A percentile compares a stretch with the other conserved stretches of the same genome.
phyloP scores from a whole-genome alignment of 2,888 invertebrate genomes.

The Globia sparganii region DNA sequence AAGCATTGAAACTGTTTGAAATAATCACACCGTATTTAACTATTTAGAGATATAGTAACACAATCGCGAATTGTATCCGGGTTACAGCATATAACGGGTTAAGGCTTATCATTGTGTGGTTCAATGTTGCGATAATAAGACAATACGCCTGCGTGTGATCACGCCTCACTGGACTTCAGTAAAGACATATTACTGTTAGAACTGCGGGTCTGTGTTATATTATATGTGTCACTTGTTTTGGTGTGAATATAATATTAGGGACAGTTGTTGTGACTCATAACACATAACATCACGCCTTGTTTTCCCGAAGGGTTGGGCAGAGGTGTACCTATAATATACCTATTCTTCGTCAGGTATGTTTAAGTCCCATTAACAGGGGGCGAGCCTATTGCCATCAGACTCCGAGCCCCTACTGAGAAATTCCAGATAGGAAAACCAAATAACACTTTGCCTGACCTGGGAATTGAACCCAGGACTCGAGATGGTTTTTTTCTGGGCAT shows the following conservation, averaged over 20 bases:
- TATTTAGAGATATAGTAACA: conserved; percentile 19
- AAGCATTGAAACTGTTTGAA: neutral
- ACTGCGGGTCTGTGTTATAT: conserved; percentile 19
- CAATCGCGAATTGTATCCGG: conserved; percentile 38
- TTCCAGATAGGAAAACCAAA: no score
- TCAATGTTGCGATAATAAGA: conserved; percentile 53
- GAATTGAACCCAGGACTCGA: neutral
- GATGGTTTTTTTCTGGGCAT: no score
- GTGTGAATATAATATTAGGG: conserved; percentile 1
- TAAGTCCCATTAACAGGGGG: neutral
- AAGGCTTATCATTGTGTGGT: conserved; percentile 54
- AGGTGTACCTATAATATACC: neutral
- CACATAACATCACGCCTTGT: neutral
- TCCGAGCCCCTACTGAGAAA: neutral
- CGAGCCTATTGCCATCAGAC: neutral
- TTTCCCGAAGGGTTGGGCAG: neutral
- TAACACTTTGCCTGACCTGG: neutral
- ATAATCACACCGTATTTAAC: conserved; percentile 35
- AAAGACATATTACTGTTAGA: conserved; percentile 14
- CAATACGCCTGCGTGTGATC: conserved; percentile 40
- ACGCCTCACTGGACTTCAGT: conserved; percentile 45
- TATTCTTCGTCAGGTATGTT: neutral
- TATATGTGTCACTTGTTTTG: conserved; percentile 14
- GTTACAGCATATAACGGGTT: conserved; percentile 34
- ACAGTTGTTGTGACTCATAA: neutral